Evolutionary conservation across 2,888 invertebrate genomes (phyloP).

Genomic region (Leuctra nigra): DNA sequence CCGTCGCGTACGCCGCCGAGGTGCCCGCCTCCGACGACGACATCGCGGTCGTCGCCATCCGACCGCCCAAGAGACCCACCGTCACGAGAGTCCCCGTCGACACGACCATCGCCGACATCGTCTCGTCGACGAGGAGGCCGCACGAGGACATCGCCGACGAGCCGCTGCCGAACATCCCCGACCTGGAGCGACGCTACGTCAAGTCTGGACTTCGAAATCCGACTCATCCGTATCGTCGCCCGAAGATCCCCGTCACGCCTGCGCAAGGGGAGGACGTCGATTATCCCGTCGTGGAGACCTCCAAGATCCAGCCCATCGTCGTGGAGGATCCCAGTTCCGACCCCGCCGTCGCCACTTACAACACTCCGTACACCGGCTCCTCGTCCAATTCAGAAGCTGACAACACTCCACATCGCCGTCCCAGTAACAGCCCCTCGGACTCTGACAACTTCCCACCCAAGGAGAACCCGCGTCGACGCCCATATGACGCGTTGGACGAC

Average conservation of each 20-base stretch:
- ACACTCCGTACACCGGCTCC: neutral
- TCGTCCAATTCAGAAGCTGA: neutral
- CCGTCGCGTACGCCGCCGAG: neutral
- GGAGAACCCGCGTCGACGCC: neutral
- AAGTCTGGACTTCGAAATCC: constrained; percentile 7
- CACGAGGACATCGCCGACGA: neutral
- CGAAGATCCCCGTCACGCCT: constrained; percentile 2
- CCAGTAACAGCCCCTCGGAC: neutral
- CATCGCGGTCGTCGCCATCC: neutral
- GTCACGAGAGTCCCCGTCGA: neutral
- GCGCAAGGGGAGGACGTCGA: neutral
- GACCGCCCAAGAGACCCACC: constrained; percentile 6
- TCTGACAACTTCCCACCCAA: too few species aligned
- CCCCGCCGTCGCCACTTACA: neutral
- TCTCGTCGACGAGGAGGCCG: constrained; percentile 1
- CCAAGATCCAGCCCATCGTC: neutral
- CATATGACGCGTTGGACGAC: neutral
- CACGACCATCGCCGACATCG: neutral
- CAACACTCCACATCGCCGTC: neutral
- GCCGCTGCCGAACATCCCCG: neutral
- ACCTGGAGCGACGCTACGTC: constrained; percentile 6
- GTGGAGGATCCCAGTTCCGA: neutral
- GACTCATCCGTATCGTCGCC: neutral
- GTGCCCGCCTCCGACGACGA: neutral
- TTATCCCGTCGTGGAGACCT: neutral